Percentiles rank a stretch among this genome's conserved stretches.
Conservation (phyloP, 2,888 invertebrate genomes). For the Cryptocephalus primarius region DNA sequence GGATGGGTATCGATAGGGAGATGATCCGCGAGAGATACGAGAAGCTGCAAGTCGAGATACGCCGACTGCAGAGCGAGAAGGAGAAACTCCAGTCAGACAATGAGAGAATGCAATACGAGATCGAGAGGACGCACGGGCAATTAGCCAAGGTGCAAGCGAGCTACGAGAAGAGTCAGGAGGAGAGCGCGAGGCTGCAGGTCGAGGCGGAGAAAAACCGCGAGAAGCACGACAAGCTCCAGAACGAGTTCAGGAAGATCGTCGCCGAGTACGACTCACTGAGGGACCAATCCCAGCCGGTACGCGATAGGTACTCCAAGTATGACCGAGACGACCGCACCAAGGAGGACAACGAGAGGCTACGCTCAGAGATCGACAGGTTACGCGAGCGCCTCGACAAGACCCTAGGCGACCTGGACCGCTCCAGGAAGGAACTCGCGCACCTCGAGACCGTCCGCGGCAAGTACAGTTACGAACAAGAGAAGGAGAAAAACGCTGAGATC, state of each 20-base stretch:
- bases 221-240: slow-evolving; percentile 75
- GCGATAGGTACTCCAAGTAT: slow-evolving; percentile 57
- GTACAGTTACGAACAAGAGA: slow-evolving; percentile 65
- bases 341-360: slow-evolving; percentile 67
- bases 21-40: slow-evolving; percentile 83
- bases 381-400: slow-evolving; percentile 72
- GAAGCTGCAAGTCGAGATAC: slow-evolving; percentile 74
- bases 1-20: slow-evolving; percentile 68
- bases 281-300: slow-evolving; percentile 63
- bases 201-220: slow-evolving; percentile 87
- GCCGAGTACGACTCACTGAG: slow-evolving; percentile 67
- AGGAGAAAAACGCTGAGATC: slow-evolving; percentile 50
- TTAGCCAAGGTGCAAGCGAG: slow-evolving; percentile 74
- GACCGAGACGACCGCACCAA: slow-evolving; percentile 58
- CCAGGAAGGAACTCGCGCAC: slow-evolving; percentile 64
- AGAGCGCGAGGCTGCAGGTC: slow-evolving; percentile 72
- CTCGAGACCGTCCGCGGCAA: slow-evolving; percentile 69
- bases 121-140: slow-evolving; percentile 78
- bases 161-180: slow-evolving; percentile 83
- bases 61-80: slow-evolving; percentile 72
- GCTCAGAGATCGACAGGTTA: slow-evolving; percentile 70
- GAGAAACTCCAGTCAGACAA: slow-evolving; percentile 77
- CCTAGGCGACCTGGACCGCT: slow-evolving; percentile 65
- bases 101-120: slow-evolving; percentile 74
- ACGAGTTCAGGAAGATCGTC: slow-evolving; percentile 72